phyloP scores from a whole-genome alignment of 2,888 invertebrate species.

The Globia sparganii region DNA sequence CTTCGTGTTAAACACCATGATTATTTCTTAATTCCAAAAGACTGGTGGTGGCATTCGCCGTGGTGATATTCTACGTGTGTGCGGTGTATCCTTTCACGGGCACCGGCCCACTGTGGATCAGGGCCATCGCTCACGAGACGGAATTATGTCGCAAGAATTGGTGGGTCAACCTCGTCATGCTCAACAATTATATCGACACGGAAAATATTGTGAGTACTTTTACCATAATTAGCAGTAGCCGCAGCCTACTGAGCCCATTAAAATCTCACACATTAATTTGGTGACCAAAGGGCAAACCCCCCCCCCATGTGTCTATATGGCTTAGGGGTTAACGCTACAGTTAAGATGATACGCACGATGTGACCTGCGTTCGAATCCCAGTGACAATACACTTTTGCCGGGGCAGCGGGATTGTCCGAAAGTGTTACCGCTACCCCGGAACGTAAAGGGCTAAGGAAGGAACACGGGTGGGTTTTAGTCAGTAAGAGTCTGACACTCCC shows the following conservation, averaged over 20 bases:
- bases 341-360: too few relatives aligned
- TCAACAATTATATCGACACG: slow-evolving; percentile 91
- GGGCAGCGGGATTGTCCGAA: too few relatives aligned
- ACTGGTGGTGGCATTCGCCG: slow-evolving; percentile 89
- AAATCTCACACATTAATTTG: background rate
- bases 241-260: background rate
- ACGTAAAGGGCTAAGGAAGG: too few relatives aligned
- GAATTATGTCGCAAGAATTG: slow-evolving; percentile 90
- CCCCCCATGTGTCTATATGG: too few relatives aligned
- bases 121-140: slow-evolving; percentile 86
- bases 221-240: background rate
- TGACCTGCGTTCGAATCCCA: too few relatives aligned
- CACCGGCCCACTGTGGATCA: slow-evolving; percentile 91
- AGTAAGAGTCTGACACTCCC: too few relatives aligned
- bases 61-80: slow-evolving; percentile 90
- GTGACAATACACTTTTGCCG: too few relatives aligned
- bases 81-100: slow-evolving; percentile 90
- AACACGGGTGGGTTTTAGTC: too few relatives aligned
- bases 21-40: slow-evolving; percentile 71
- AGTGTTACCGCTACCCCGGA: too few relatives aligned
- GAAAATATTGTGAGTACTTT: slow-evolving; percentile 89
- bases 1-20: background rate
- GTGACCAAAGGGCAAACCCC: background rate
- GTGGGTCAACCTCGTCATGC: slow-evolving; percentile 92
- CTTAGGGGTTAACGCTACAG: too few relatives aligned